Conservation (phyloP, 2,113 vertebrate genomes). For the Galemys pyrenaicus region DNA sequence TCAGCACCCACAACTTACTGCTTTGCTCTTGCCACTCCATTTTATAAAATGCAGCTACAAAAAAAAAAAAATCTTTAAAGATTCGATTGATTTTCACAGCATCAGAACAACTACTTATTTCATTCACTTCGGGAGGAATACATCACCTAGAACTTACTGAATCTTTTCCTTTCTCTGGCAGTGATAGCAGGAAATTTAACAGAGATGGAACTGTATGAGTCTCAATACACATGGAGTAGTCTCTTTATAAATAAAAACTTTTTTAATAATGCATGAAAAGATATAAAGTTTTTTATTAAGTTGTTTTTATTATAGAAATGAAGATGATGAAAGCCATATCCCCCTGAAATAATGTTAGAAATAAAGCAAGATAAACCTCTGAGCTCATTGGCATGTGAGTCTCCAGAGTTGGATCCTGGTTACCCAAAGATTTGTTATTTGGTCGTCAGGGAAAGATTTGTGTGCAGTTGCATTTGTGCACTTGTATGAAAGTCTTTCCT, state of each 20-base stretch:
- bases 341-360: slow-evolving; percentile 37
- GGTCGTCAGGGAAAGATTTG: slow-evolving; percentile 5
- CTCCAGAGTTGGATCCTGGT: neutral
- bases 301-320: slow-evolving; percentile 33
- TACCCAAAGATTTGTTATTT: neutral
- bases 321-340: neutral
- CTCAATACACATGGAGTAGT: neutral
- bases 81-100: neutral
- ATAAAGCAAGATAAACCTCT: neutral
- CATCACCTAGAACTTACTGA: neutral
- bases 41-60: slow-evolving; percentile 50
- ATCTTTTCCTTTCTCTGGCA: slow-evolving; percentile 33
- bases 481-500: neutral
- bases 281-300: neutral
- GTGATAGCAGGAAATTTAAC: slow-evolving; percentile 31
- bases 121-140: neutral
- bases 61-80: neutral
- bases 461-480: neutral
- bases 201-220: neutral
- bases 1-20: neutral
- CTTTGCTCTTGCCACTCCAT: slow-evolving; percentile 29
- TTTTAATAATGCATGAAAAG: neutral
- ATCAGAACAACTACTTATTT: neutral
- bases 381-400: neutral
- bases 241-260: neutral